Evolutionary conservation across 2,797 vertebrate genomes (phyloP).

Genomic region (Muraenolepis orangiensis): DNA sequence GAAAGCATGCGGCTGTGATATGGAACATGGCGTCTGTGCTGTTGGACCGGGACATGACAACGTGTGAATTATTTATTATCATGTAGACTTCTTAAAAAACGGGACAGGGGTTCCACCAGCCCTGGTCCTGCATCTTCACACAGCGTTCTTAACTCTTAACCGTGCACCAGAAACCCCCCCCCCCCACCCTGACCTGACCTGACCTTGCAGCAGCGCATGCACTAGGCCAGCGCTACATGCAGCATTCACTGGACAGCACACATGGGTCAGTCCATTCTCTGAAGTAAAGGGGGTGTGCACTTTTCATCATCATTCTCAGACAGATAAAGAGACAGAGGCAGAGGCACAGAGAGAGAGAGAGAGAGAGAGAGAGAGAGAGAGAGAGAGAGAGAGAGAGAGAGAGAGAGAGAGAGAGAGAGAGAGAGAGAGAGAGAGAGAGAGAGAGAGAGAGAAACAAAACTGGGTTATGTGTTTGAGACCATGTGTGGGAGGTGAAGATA

Average conservation of each 20-base stretch:
- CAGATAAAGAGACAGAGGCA: slow-evolving; percentile 58
- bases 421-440: slow-evolving; percentile 29
- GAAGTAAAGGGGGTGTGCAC: slow-evolving; percentile 47
- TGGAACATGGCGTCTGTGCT: background rate
- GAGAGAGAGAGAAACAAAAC: slow-evolving; percentile 35
- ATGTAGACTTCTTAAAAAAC: background rate
- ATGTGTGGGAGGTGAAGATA: background rate
- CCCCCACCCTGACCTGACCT: slow-evolving; percentile 25
- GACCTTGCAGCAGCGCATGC: slow-evolving; percentile 72
- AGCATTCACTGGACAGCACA: slow-evolving; percentile 71
- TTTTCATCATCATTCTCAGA: slow-evolving; percentile 65
- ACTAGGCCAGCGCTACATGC: slow-evolving; percentile 75
- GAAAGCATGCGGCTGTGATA: background rate
- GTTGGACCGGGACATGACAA: background rate
- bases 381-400: slow-evolving; percentile 16
- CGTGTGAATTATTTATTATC: background rate
- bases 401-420: slow-evolving; percentile 63
- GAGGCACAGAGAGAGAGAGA: slow-evolving; percentile 18
- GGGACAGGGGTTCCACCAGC: too few relatives aligned
- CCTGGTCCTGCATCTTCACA: slow-evolving; percentile 52
- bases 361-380: slow-evolving; percentile 60
- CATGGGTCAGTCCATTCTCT: slow-evolving; percentile 63
- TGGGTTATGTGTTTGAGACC: slow-evolving; percentile 2
- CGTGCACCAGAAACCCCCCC: slow-evolving; percentile 58
- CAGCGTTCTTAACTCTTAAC: slow-evolving; percentile 62